phyloP scores from a whole-genome alignment of 1,140 invertebrate genomes.

The Drosophila asahinai region DNA sequence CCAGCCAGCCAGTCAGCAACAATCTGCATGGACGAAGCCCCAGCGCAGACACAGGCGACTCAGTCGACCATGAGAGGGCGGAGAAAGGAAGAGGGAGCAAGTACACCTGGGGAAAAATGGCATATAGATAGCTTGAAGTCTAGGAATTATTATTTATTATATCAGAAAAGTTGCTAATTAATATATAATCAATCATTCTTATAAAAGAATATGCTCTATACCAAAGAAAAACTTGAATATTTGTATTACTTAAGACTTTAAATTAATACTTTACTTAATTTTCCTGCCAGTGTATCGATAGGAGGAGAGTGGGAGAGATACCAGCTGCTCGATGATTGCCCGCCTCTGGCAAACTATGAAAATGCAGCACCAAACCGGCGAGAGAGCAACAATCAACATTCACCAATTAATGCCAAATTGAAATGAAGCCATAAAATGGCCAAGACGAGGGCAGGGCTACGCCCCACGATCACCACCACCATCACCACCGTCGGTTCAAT shows the following conservation, averaged over 20 bases:
- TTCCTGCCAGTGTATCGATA: slow-evolving; percentile 7
- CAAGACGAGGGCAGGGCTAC: slow-evolving; percentile 23
- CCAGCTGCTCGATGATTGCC: slow-evolving; percentile 49
- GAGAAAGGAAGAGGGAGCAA: not conserved
- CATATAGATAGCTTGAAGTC: not conserved
- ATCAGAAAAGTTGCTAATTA: no score
- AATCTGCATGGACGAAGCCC: slow-evolving; percentile 69
- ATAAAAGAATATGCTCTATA: not conserved
- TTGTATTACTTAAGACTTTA: not conserved
- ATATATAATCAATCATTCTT: no score
- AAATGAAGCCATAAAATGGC: slow-evolving; percentile 73
- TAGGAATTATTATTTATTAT: not conserved
- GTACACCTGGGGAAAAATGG: slow-evolving; percentile 11
- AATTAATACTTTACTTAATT: not conserved
- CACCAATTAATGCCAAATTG: slow-evolving; percentile 73
- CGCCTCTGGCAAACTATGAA: slow-evolving; percentile 52
- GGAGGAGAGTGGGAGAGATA: slow-evolving; percentile 15
- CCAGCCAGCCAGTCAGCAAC: slow-evolving; percentile 52
- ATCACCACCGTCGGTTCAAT: slow-evolving; percentile 39
- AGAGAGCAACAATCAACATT: slow-evolving; percentile 46
- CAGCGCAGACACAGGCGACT: slow-evolving; percentile 21
- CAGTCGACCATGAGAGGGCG: slow-evolving; percentile 31
- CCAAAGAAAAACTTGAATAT: no score
- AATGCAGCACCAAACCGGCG: slow-evolving; percentile 30
- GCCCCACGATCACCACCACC: slow-evolving; percentile 14